Evolutionary conservation across 2,113 vertebrate species (phyloP).

Genomic region (Enhydra lutris): DNA sequence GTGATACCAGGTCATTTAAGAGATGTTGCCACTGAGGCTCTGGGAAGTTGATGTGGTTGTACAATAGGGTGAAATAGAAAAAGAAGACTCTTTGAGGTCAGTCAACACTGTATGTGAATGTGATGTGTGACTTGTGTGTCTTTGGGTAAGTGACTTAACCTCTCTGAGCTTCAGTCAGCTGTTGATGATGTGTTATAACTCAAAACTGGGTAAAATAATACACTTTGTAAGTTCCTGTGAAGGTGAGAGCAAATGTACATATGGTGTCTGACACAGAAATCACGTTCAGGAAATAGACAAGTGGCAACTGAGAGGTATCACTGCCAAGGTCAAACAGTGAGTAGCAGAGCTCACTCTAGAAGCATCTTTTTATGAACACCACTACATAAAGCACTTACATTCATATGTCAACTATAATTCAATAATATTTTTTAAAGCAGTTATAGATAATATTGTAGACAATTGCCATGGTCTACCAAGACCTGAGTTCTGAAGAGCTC

Average conservation of each 20-base stretch:
- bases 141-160: background rate
- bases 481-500: background rate
- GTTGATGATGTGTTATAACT: background rate
- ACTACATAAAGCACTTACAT: accelerated
- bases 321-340: background rate
- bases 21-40: background rate
- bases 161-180: background rate
- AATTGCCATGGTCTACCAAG: background rate
- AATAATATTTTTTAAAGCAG: background rate
- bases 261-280: background rate
- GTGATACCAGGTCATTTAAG: background rate
- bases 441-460: accelerated
- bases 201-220: background rate
- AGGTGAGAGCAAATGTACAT: no score
- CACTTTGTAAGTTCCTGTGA: background rate
- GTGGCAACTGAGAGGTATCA: accelerated
- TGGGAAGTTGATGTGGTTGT: background rate
- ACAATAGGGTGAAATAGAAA: background rate
- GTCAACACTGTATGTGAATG: background rate
- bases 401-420: background rate
- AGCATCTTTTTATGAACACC: background rate
- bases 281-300: background rate
- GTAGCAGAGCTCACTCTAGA: background rate
- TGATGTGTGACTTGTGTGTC: background rate
- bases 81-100: background rate